Conservation (phyloP, 2,113 vertebrate species). For the Psilopsiagon aymara region DNA sequence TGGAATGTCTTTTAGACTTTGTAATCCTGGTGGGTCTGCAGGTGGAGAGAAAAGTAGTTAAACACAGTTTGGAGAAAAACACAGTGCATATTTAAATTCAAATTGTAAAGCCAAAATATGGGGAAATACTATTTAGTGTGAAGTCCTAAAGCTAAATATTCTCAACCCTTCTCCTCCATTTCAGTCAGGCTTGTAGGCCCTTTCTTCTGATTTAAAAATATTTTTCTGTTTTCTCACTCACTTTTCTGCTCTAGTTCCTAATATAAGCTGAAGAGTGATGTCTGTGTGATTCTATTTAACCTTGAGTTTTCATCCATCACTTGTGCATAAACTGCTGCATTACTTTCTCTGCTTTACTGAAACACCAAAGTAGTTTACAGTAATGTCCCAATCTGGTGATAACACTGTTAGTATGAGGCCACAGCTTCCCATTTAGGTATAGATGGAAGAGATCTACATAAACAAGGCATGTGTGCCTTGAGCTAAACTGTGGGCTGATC, state of each 20-base stretch:
- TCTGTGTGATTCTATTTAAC: neutral
- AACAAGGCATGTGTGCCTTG: neutral
- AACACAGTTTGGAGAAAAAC: neutral
- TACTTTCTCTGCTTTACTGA: neutral
- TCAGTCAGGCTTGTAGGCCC: neutral
- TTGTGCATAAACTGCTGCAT: neutral
- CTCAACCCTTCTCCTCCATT: neutral
- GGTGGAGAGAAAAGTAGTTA: neutral
- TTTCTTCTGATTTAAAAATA: neutral
- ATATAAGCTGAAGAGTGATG: neutral
- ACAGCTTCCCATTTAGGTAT: neutral
- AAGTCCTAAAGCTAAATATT: neutral
- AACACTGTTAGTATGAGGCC: neutral
- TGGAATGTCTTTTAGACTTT: neutral
- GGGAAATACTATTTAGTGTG: neutral
- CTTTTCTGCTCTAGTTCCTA: neutral
- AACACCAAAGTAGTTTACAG: slow-evolving; percentile 4
- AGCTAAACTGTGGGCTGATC: neutral
- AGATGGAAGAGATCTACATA: neutral
- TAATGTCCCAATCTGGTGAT: neutral
- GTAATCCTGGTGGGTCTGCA: neutral
- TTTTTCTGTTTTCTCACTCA: neutral
- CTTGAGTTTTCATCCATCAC: slow-evolving; percentile 15
- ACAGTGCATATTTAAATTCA: neutral
- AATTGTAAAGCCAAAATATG: neutral